Evolutionary conservation across 2,888 invertebrate species (phyloP).

Genomic region (Zygaena filipendulae): DNA sequence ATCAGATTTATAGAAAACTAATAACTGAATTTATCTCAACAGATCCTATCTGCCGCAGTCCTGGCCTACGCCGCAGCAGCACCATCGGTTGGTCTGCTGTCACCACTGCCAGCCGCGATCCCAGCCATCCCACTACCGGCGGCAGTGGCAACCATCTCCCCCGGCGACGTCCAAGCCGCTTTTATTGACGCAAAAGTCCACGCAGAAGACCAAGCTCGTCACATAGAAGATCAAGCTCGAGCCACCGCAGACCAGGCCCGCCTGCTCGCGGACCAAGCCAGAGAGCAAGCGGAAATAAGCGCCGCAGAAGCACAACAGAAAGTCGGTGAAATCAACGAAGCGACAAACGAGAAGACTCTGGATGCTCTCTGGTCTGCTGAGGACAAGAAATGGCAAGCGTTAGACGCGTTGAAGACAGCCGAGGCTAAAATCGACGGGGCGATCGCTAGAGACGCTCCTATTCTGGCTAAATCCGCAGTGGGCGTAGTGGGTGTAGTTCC

Average conservation of each 20-base stretch:
- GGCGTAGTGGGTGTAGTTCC: conserved; percentile 10
- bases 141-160: conserved; percentile 30
- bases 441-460: conserved; percentile 29
- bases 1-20: not conserved
- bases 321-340: conserved; percentile 24
- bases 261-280: conserved; percentile 32
- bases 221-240: conserved; percentile 22
- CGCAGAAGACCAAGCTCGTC: conserved; percentile 22
- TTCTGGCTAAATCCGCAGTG: conserved; percentile 25
- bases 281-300: conserved; percentile 29
- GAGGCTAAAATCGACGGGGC: conserved; percentile 42
- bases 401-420: conserved; percentile 40
- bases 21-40: conserved; percentile 12
- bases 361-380: conserved; percentile 37
- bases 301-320: conserved; percentile 32
- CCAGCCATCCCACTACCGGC: conserved; percentile 22
- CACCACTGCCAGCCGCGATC: conserved; percentile 13
- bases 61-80: conserved; percentile 43
- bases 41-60: conserved; percentile 40
- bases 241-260: conserved; percentile 28
- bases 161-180: conserved; percentile 52
- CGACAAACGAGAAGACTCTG: conserved; percentile 25
- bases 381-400: conserved; percentile 51
- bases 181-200: conserved; percentile 41
- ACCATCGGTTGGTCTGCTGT: conserved; percentile 26